A percentile compares a stretch with the other conserved stretches of the same genome.
Evolutionary conservation across 2,113 vertebrate genomes (phyloP).

Genomic region (Clinocottus analis): DNA sequence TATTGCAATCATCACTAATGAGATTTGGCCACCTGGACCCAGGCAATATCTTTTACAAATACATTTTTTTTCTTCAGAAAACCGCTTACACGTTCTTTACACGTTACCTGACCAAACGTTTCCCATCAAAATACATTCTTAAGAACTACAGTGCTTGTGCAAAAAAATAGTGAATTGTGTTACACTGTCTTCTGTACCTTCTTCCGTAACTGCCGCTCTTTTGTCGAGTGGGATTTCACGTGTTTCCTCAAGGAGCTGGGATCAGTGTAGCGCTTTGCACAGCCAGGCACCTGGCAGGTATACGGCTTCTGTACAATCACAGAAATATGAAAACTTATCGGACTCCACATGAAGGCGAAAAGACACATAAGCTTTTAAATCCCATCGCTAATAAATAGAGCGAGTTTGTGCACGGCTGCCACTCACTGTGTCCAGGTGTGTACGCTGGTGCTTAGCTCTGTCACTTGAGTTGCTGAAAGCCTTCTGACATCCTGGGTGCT

Average conservation of each 20-base stretch:
- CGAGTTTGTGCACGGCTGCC: neutral
- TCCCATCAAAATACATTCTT: neutral
- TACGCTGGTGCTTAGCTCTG: conserved; percentile 97
- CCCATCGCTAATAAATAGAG: conserved; percentile 9
- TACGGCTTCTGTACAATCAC: conserved; percentile 92
- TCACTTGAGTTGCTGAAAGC: conserved; percentile 99
- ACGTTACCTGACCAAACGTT: neutral
- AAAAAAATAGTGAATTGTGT: neutral
- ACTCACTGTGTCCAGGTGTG: conserved; percentile 90
- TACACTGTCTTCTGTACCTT: conserved; percentile 84
- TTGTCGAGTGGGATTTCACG: conserved; percentile 93
- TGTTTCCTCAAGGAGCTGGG: conserved; percentile 98
- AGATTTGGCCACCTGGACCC: neutral
- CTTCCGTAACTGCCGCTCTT: conserved; percentile 93
- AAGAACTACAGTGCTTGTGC: neutral
- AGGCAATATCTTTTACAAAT: neutral
- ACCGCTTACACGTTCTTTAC: neutral
- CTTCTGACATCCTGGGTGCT: conserved; percentile 94
- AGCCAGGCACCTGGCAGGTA: conserved; percentile 95
- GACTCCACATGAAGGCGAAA: conserved; percentile 1
- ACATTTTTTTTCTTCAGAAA: rapidly evolving
- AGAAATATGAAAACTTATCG: conserved; percentile 10
- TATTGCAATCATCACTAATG: neutral
- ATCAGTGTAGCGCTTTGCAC: conserved; percentile 96
- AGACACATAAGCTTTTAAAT: neutral